A percentile compares a stretch with the other conserved stretches of the same genome.
phyloP scores from a whole-genome alignment of 2,797 vertebrate genomes.

The Ammospiza maritima region DNA sequence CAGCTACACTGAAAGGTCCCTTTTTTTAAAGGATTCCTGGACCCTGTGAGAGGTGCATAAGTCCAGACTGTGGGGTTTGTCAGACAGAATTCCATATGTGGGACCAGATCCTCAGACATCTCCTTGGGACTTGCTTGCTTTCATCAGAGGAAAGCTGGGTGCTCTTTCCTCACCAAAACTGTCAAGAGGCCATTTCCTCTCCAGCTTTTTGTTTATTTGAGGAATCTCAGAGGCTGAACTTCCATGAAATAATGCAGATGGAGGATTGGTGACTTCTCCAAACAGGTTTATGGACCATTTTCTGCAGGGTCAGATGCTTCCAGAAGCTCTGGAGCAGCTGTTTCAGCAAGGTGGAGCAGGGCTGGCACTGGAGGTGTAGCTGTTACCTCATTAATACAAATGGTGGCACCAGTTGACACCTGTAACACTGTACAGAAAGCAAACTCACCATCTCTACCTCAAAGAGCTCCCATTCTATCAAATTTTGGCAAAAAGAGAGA shows the following conservation, averaged over 20 bases:
- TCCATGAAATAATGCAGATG: neutral
- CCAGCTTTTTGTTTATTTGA: neutral
- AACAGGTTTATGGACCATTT: neutral
- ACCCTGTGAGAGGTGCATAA: neutral
- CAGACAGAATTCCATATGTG: neutral
- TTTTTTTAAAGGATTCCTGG: neutral
- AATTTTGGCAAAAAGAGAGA: neutral
- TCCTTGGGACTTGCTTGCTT: neutral
- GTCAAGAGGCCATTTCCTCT: neutral
- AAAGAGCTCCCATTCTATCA: neutral
- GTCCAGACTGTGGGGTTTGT: neutral
- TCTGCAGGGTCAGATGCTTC: neutral
- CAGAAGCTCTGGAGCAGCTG: neutral
- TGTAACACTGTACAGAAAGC: neutral
- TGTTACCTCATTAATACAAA: accelerated
- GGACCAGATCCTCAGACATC: neutral
- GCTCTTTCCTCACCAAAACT: neutral
- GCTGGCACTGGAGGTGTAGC: neutral
- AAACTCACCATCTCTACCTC: neutral
- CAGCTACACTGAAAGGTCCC: neutral
- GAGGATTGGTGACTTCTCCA: neutral
- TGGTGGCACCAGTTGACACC: neutral
- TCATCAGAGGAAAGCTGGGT: neutral
- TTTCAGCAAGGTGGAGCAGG: neutral
- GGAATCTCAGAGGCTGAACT: neutral